These are phyloP conservation scores for Anguilla japonica DNA, from an alignment of 2,113 vertebrate species.

Conservation along the genomic window DNA sequence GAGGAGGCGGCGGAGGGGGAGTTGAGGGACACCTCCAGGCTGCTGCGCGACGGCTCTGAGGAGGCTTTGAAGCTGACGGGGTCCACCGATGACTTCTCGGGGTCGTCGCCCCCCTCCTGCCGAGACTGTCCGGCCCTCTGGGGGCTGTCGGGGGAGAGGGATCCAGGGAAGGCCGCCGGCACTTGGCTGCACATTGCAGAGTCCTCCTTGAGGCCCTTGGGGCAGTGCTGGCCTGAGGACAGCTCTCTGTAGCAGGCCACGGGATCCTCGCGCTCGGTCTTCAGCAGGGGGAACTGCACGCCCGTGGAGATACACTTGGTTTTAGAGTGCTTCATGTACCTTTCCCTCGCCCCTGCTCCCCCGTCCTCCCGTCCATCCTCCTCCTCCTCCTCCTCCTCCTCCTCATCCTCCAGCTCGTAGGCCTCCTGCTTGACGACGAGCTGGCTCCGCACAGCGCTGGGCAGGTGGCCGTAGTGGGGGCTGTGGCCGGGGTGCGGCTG, in stretches of 20 bases:
- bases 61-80: conserved; percentile 85
- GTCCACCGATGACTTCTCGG: conserved; percentile 69
- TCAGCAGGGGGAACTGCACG: conserved; percentile 57
- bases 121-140: conserved; percentile 56
- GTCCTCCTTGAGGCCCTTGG: conserved; percentile 62
- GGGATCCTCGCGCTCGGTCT: conserved; percentile 64
- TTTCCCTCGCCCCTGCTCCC: conserved; percentile 34
- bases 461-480: conserved; percentile 23
- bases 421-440: conserved; percentile 83
- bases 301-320: conserved; percentile 61
- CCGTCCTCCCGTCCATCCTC: conserved; percentile 19
- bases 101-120: conserved; percentile 62
- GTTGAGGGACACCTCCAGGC: conserved; percentile 86
- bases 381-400: conserved; percentile 57
- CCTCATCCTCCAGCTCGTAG: conserved; percentile 56
- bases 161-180: conserved; percentile 48
- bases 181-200: conserved; percentile 53
- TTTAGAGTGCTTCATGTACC: conserved; percentile 48
- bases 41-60: conserved; percentile 82
- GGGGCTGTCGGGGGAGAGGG: conserved; percentile 55
- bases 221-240: conserved; percentile 43
- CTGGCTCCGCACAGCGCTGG: conserved; percentile 40
- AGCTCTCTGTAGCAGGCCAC: conserved; percentile 40
- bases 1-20: conserved; percentile 89
- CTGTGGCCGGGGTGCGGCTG: conserved; percentile 52